Percentiles rank a stretch among this genome's conserved stretches.
These are phyloP conservation scores for Habroteleia sp. DNA, from an alignment of 2,888 invertebrate species.

Conservation along the genomic window DNA sequence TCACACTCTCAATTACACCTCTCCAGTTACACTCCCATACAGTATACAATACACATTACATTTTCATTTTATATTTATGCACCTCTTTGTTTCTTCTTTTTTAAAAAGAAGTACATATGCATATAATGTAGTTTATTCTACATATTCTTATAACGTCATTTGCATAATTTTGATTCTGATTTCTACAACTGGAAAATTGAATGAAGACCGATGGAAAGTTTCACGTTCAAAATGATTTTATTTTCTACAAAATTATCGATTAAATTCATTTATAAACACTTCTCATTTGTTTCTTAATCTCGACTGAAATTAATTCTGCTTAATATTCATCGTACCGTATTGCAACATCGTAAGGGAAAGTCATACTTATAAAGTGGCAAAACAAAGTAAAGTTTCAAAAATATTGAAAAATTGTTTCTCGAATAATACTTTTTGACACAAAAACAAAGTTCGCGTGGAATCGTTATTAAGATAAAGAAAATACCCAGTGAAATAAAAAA, in stretches of 20 bases:
- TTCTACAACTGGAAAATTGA: conserved; percentile 36
- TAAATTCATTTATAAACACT: neutral
- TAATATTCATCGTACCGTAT: no score
- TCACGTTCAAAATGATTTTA: conserved; percentile 1
- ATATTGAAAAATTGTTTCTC: no score
- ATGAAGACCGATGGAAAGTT: conserved; percentile 1
- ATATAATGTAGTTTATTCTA: conserved; percentile 30
- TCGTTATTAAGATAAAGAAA: conserved; percentile 13
- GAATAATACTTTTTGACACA: conserved; percentile 3
- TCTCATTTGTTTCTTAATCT: no score
- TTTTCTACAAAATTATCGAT: conserved; percentile 1
- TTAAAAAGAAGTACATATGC: conserved; percentile 47
- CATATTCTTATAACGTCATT: conserved; percentile 36
- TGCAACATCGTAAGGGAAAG: no score
- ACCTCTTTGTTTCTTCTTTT: conserved; percentile 47
- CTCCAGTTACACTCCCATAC: conserved; percentile 59
- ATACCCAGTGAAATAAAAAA: neutral
- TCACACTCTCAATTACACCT: conserved; percentile 66
- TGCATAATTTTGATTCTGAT: conserved; percentile 54
- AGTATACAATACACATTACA: conserved; percentile 57
- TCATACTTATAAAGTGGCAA: no score
- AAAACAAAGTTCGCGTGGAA: conserved; percentile 22
- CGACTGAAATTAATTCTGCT: no score
- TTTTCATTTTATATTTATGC: conserved; percentile 48
- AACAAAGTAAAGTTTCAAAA: no score